phyloP scores from a whole-genome alignment of 1,140 invertebrate species.

The Linepithema humile region DNA sequence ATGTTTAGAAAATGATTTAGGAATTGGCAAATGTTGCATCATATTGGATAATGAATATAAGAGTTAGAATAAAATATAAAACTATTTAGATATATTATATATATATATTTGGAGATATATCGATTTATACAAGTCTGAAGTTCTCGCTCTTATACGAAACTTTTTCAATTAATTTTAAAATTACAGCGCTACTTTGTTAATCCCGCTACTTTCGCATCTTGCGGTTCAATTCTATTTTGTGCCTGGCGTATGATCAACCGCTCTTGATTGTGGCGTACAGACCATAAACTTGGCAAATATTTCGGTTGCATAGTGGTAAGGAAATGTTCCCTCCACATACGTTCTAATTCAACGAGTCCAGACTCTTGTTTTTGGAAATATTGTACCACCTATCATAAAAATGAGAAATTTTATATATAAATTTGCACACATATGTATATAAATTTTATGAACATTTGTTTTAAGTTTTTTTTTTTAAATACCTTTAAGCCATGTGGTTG shows the following conservation, averaged over 20 bases:
- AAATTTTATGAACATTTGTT: slow-evolving; percentile 1
- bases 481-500: slow-evolving; percentile 79
- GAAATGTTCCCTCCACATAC: slow-evolving; percentile 92
- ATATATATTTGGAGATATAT: slow-evolving; percentile 58
- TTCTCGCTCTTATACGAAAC: slow-evolving; percentile 79
- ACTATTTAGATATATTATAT: slow-evolving; percentile 42
- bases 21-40: background rate
- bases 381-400: slow-evolving; percentile 86
- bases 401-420: too few relatives aligned
- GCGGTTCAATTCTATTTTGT: slow-evolving; percentile 80
- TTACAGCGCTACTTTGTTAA: slow-evolving; percentile 66
- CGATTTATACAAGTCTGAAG: slow-evolving; percentile 64
- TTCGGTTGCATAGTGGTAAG: slow-evolving; percentile 89
- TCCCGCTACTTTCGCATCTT: slow-evolving; percentile 80
- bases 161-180: slow-evolving; percentile 67
- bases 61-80: slow-evolving; percentile 13
- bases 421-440: background rate
- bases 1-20: background rate
- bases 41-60: background rate
- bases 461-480: slow-evolving; percentile 17
- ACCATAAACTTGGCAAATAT: slow-evolving; percentile 91
- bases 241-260: slow-evolving; percentile 78
- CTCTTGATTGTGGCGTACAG: slow-evolving; percentile 89
- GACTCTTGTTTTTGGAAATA: slow-evolving; percentile 85
- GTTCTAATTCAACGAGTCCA: slow-evolving; percentile 89